phyloP scores from a whole-genome alignment of 2,113 vertebrate genomes.

The Balaenoptera acutorostrata region DNA sequence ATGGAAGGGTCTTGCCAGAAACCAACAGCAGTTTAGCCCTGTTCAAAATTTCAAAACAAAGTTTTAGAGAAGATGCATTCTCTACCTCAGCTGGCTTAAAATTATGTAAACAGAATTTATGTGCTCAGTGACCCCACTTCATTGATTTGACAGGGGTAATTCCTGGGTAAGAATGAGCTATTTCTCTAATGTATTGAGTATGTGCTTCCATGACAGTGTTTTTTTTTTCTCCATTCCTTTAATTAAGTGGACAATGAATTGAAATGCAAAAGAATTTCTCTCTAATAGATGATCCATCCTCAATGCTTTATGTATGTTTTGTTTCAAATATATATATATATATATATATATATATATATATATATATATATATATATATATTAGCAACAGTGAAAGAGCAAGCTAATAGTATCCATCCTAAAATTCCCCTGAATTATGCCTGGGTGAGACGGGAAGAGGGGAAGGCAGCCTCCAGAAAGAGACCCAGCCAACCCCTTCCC shows the following conservation, averaged over 20 bases:
- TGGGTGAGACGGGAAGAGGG: not conserved
- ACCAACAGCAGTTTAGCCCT: not conserved
- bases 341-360: not conserved
- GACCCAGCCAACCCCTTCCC: not conserved
- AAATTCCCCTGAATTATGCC: not conserved
- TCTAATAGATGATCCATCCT: not conserved
- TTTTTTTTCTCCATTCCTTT: constrained; percentile 26
- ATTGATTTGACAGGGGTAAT: constrained; percentile 48
- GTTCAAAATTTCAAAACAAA: constrained; percentile 24
- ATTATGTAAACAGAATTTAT: constrained; percentile 48
- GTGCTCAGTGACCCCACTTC: constrained; percentile 23
- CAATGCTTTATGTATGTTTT: not conserved
- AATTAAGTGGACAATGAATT: constrained; percentile 27
- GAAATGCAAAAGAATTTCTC: not conserved
- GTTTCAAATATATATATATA: not conserved
- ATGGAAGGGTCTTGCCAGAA: not conserved
- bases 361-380: not conserved
- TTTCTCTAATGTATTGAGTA: not conserved
- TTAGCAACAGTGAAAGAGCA: not conserved
- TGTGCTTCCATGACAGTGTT: not conserved
- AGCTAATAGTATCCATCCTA: not conserved
- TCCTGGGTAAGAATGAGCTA: not conserved
- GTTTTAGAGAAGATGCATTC: not conserved
- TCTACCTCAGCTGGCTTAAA: constrained; percentile 12
- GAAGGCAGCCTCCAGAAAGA: not conserved